phyloP scores from a whole-genome alignment of 2,113 vertebrate genomes.

The Coregonus clupeaformis region DNA sequence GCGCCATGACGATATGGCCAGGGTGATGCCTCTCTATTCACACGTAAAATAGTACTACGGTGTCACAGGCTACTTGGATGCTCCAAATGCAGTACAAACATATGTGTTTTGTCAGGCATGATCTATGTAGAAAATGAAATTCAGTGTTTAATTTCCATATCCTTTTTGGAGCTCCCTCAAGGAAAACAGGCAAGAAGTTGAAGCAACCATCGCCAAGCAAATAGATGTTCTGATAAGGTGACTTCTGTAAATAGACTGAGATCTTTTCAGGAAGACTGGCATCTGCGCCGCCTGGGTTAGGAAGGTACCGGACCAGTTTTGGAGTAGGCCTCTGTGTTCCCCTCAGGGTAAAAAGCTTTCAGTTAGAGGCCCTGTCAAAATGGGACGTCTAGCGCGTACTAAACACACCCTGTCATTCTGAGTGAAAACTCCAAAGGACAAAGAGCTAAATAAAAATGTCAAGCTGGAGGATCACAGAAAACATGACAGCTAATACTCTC shows the following conservation, averaged over 20 bases:
- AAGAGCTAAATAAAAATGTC: conserved; percentile 60
- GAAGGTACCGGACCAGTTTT: conserved; percentile 15
- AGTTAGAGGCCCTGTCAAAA: conserved; percentile 11
- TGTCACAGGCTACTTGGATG: conserved; percentile 13
- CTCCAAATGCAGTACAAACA: too few species aligned
- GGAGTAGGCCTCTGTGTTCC: conserved; percentile 26
- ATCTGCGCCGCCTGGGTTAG: conserved; percentile 13
- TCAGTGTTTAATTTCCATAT: too few species aligned
- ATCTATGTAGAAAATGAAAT: too few species aligned
- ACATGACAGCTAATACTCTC: conserved; percentile 50
- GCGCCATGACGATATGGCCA: not conserved
- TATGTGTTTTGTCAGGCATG: too few species aligned
- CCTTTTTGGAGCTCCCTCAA: not conserved
- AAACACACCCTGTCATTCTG: conserved; percentile 25
- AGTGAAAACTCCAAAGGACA: conserved; percentile 50
- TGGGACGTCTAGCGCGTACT: conserved; percentile 1
- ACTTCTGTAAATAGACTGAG: not conserved
- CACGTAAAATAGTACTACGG: not conserved
- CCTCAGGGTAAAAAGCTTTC: conserved; percentile 25
- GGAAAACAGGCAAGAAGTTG: not conserved
- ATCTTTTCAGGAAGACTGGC: not conserved
- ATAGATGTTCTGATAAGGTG: not conserved
- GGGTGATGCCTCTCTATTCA: conserved; percentile 5
- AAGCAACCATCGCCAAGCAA: not conserved
- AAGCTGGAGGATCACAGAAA: conserved; percentile 49